phyloP scores from a whole-genome alignment of 2,797 vertebrate genomes.

The Podargus strigoides region DNA sequence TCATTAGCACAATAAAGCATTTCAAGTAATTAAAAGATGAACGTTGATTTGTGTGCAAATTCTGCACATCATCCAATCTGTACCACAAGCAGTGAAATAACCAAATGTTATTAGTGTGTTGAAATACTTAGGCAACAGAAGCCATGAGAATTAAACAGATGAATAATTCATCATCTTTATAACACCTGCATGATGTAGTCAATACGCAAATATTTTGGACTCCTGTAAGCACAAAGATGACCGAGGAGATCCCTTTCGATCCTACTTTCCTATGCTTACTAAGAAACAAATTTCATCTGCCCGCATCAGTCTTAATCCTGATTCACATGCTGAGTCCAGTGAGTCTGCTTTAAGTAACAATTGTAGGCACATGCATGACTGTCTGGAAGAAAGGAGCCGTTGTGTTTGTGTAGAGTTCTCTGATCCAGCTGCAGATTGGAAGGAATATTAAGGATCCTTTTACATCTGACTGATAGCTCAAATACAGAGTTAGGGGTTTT shows the following conservation, averaged over 20 bases:
- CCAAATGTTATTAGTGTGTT: background rate
- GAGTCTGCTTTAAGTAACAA: background rate
- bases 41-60: background rate
- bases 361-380: background rate
- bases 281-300: background rate
- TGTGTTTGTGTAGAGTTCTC: background rate
- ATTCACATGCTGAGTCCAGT: background rate
- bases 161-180: constrained; percentile 4
- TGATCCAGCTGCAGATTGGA: background rate
- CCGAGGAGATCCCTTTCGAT: background rate
- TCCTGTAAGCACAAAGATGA: background rate
- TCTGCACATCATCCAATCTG: background rate
- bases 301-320: background rate
- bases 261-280: background rate
- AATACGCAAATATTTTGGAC: background rate
- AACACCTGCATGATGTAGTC: background rate
- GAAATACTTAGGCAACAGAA: background rate
- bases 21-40: background rate
- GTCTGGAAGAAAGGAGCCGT: background rate
- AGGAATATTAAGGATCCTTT: background rate
- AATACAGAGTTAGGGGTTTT: background rate
- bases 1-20: background rate
- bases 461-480: background rate
- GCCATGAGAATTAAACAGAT: background rate
- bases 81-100: background rate